Percentiles rank a stretch among this genome's conserved stretches.
Conservation (phyloP, 2,888 invertebrate species). For the Apocheima hispidaria region DNA sequence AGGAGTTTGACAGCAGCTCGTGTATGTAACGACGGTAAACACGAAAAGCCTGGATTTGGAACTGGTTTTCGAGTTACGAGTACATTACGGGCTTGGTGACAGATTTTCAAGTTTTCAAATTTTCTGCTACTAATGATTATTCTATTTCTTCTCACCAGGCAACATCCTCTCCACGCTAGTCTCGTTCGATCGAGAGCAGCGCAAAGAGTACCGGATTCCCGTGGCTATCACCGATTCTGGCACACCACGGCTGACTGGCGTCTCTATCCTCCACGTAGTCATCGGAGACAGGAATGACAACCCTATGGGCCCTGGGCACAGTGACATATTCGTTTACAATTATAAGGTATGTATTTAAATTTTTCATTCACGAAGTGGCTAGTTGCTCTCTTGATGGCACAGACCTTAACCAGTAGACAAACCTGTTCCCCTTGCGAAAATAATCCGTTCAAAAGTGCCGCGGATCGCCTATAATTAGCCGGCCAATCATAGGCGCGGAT, state of each 20-base stretch:
- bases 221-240: constrained; percentile 96
- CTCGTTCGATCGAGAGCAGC: constrained; percentile 94
- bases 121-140: neutral
- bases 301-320: constrained; percentile 94
- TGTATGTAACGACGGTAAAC: too few species aligned
- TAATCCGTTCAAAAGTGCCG: too few species aligned
- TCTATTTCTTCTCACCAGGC: constrained; percentile 62
- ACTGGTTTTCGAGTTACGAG: too few species aligned
- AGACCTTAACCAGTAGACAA: too few species aligned
- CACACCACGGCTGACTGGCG: constrained; percentile 89
- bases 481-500: too few species aligned
- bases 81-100: too few species aligned
- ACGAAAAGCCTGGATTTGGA: too few species aligned
- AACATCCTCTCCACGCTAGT: constrained; percentile 90
- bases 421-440: too few species aligned
- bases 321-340: constrained; percentile 97
- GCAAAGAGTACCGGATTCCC: constrained; percentile 95
- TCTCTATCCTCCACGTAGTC: constrained; percentile 94
- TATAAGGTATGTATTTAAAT: constrained; percentile 88
- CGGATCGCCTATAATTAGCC: too few species aligned
- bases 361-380: neutral
- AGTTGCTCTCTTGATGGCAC: too few species aligned
- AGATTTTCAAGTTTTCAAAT: too few species aligned
- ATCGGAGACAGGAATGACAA: constrained; percentile 98
- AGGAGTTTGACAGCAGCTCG: neutral